A percentile compares a stretch with the other conserved stretches of the same genome.
Conservation (phyloP, 2,888 invertebrate species). For the Agelastica alni region DNA sequence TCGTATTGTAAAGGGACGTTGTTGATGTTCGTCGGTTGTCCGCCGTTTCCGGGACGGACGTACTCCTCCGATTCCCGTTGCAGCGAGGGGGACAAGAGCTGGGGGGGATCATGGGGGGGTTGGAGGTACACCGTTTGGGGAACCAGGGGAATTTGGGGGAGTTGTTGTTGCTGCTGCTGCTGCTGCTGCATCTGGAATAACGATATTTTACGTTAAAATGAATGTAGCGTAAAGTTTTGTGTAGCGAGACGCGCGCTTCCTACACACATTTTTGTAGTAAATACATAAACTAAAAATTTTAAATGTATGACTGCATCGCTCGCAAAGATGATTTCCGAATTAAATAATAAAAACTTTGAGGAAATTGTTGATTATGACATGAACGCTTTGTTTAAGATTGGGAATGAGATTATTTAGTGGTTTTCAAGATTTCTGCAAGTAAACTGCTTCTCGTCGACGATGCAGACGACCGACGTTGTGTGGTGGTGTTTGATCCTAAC, state of each 20-base stretch:
- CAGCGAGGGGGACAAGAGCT: constrained; percentile 19
- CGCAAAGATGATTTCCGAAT: constrained; percentile 32
- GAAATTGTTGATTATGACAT: constrained; percentile 40
- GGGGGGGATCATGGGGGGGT: constrained; percentile 24
- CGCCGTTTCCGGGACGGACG: background rate
- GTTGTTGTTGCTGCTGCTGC: constrained; percentile 18
- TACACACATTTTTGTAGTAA: constrained; percentile 15
- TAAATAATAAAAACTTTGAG: constrained; percentile 38
- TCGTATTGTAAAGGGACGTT: constrained; percentile 33
- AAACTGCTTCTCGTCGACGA: constrained; percentile 11
- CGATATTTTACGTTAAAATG: too few relatives aligned
- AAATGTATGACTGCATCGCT: constrained; percentile 30
- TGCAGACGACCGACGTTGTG: constrained; percentile 24
- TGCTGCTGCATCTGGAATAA: too few relatives aligned
- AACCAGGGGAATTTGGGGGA: constrained; percentile 10
- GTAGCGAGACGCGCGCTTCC: too few relatives aligned
- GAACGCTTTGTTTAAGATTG: constrained; percentile 24
- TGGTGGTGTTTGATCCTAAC: constrained; percentile 15
- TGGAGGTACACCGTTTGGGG: constrained; percentile 20
- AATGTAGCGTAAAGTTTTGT: too few relatives aligned
- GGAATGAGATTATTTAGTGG: constrained; percentile 14
- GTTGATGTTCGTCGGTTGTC: constrained; percentile 36
- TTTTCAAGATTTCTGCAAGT: constrained; percentile 22
- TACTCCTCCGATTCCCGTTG: constrained; percentile 21
- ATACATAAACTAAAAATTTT: constrained; percentile 22